phyloP scores from a whole-genome alignment of 2,888 invertebrate species.

The Nezara viridula region DNA sequence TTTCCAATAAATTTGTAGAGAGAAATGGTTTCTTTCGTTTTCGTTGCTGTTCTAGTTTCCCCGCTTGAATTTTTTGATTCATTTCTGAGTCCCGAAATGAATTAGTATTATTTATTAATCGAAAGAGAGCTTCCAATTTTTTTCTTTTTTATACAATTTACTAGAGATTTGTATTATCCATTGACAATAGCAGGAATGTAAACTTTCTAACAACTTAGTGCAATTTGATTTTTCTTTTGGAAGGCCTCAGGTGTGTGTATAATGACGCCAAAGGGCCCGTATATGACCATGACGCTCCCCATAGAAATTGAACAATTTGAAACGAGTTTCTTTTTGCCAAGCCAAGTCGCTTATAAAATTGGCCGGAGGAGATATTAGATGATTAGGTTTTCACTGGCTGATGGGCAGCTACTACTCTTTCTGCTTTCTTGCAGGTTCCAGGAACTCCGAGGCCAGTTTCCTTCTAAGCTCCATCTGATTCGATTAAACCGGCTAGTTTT shows the following conservation, averaged over 20 bases:
- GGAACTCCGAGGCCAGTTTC: slow-evolving; percentile 2
- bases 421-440: slow-evolving; percentile 11
- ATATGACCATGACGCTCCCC: not conserved
- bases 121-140: too few relatives aligned
- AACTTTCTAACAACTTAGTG: not conserved
- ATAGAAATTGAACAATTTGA: not conserved
- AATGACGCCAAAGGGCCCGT: not conserved
- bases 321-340: not conserved
- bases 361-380: not conserved
- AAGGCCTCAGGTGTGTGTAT: not conserved
- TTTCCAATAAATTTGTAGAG: too few relatives aligned
- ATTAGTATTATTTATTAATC: too few relatives aligned
- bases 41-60: too few relatives aligned
- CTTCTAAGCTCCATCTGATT: slow-evolving; percentile 5
- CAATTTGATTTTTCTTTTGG: not conserved
- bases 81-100: too few relatives aligned
- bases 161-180: not conserved
- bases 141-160: not conserved
- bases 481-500: slow-evolving; percentile 2
- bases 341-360: not conserved
- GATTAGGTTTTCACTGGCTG: not conserved
- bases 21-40: too few relatives aligned
- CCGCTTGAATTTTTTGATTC: too few relatives aligned
- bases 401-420: slow-evolving; percentile 32
- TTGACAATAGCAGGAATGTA: not conserved